Conservation (phyloP, 1,140 invertebrate species). For the Aradophagus sp. region DNA sequence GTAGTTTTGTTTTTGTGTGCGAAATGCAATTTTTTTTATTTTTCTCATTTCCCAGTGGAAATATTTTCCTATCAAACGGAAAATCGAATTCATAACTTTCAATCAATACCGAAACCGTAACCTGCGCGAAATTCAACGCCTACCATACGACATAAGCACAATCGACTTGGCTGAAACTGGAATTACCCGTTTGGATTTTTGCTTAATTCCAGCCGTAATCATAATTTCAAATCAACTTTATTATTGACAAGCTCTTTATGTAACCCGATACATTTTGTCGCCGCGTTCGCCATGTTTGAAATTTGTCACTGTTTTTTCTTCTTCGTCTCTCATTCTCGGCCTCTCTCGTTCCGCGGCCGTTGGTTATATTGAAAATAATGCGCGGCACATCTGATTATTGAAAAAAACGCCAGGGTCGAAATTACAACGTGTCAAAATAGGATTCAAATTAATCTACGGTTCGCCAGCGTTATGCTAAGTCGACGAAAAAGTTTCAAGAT, state of each 20-base stretch:
- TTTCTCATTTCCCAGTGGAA: too few relatives aligned
- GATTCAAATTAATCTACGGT: conserved; percentile 30
- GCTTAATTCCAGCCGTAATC: conserved; percentile 33
- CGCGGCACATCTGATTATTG: conserved; percentile 27
- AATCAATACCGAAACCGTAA: conserved; percentile 1
- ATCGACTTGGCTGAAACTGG: conserved; percentile 30
- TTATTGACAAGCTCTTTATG: conserved; percentile 43
- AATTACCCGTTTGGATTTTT: conserved; percentile 47
- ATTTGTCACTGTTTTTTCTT: conserved; percentile 30
- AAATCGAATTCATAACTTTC: background rate
- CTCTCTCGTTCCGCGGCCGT: conserved; percentile 2
- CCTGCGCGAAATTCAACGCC: conserved; percentile 7
- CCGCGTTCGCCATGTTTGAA: conserved; percentile 17
- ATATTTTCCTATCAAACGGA: too few relatives aligned
- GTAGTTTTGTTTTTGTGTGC: too few relatives aligned
- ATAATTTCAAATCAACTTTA: conserved; percentile 50
- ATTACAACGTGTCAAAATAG: conserved; percentile 37
- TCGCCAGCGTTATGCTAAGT: conserved; percentile 18
- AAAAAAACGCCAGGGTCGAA: conserved; percentile 36
- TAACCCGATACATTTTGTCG: conserved; percentile 34
- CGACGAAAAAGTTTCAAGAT: conserved; percentile 39
- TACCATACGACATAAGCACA: conserved; percentile 12
- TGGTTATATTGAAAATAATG: conserved; percentile 35
- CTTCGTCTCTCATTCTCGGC: background rate
- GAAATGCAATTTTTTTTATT: too few relatives aligned